phyloP scores from a whole-genome alignment of 1,140 invertebrate species.

The Ridgeia piscesae region DNA sequence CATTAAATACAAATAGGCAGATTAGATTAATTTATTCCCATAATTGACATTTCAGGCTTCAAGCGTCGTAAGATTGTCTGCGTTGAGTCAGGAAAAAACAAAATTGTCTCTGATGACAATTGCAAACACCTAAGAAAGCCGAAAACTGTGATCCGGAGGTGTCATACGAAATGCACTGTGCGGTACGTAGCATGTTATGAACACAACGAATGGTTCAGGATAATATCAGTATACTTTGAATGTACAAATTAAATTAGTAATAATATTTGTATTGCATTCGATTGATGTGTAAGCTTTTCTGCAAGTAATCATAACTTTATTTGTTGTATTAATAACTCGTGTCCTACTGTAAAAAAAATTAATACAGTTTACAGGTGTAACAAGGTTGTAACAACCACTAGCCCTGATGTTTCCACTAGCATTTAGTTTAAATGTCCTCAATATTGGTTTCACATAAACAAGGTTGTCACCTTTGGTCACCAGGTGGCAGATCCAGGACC shows the following conservation, averaged over 20 bases:
- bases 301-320: too few relatives aligned
- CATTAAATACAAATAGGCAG: neutral
- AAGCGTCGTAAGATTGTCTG: neutral
- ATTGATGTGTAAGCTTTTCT: too few relatives aligned
- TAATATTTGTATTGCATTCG: too few relatives aligned
- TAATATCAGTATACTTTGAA: too few relatives aligned
- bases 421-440: neutral
- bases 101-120: neutral
- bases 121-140: neutral
- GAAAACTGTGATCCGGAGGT: neutral
- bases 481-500: conserved; percentile 63
- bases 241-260: too few relatives aligned
- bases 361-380: too few relatives aligned
- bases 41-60: neutral
- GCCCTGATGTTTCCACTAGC: too few relatives aligned
- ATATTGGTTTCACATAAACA: neutral
- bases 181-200: neutral
- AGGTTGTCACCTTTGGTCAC: neutral
- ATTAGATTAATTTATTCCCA: neutral
- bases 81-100: neutral
- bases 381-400: too few relatives aligned
- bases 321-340: too few relatives aligned
- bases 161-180: conserved; percentile 11
- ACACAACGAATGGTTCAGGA: too few relatives aligned
- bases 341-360: too few relatives aligned